Conservation (phyloP, 2,797 vertebrate genomes). For the Tinamus major region DNA sequence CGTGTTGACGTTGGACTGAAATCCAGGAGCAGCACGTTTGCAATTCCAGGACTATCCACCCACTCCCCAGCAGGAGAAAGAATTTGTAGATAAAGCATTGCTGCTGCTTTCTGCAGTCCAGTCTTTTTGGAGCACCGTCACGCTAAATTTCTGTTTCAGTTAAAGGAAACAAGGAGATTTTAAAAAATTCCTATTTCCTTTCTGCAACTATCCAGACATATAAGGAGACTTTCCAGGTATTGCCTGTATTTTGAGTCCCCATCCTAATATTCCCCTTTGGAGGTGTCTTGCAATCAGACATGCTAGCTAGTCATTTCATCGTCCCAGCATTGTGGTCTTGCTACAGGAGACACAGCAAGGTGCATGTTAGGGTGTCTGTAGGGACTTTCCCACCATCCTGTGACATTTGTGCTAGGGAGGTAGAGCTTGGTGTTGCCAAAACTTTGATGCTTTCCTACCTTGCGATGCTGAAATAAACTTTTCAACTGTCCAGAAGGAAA, state of each 20-base stretch:
- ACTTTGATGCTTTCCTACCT: neutral
- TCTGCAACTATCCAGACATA: neutral
- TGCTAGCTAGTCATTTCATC: neutral
- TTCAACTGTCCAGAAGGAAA: neutral
- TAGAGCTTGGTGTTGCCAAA: neutral
- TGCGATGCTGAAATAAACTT: neutral
- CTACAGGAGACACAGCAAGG: neutral
- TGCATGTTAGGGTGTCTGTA: neutral
- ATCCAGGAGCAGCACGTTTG: neutral
- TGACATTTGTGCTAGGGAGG: neutral
- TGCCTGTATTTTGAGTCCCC: neutral
- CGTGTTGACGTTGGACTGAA: neutral
- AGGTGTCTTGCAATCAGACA: neutral
- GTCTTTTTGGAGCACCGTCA: neutral
- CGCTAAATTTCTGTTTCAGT: neutral
- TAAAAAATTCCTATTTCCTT: neutral
- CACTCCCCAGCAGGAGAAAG: neutral
- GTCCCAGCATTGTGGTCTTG: neutral
- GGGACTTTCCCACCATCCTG: neutral
- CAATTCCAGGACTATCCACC: neutral
- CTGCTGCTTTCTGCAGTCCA: neutral
- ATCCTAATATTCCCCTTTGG: neutral
- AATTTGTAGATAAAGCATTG: neutral
- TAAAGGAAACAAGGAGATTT: neutral
- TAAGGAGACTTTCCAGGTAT: neutral